phyloP scores from a whole-genome alignment of 2,888 invertebrate genomes.

The Catocala sponsa region DNA sequence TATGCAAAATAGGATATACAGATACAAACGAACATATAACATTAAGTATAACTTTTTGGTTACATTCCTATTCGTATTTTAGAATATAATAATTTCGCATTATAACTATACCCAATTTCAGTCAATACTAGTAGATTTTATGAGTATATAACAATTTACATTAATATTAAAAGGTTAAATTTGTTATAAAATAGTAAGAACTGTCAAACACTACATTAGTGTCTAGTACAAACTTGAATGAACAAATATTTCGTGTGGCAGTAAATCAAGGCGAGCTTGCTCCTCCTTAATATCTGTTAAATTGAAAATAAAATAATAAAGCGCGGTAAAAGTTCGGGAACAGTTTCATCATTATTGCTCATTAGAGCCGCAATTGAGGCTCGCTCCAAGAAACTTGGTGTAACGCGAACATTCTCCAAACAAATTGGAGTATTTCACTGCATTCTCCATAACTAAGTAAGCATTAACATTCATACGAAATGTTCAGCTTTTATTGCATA shows the following conservation, averaged over 20 bases:
- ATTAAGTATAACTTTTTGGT: too few relatives aligned
- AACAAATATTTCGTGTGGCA: background rate
- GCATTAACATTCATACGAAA: constrained; percentile 24
- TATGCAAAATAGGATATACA: too few relatives aligned
- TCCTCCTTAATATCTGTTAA: constrained; percentile 46
- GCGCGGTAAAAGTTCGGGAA: constrained; percentile 48
- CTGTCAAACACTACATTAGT: constrained; percentile 1
- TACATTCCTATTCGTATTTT: too few relatives aligned
- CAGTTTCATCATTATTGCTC: constrained; percentile 82
- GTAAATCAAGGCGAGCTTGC: constrained; percentile 25
- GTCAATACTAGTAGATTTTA: too few relatives aligned
- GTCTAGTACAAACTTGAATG: constrained; percentile 4
- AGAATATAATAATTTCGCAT: too few relatives aligned
- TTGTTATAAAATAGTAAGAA: background rate
- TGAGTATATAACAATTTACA: too few relatives aligned
- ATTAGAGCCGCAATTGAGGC: constrained; percentile 80
- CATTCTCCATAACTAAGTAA: constrained; percentile 30
- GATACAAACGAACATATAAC: too few relatives aligned
- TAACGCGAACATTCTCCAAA: constrained; percentile 66
- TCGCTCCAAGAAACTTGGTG: constrained; percentile 72
- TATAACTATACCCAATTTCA: too few relatives aligned
- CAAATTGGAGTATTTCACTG: constrained; percentile 70
- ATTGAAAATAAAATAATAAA: constrained; percentile 61
- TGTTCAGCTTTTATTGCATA: constrained; percentile 20
- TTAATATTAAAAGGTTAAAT: background rate